phyloP scores from a whole-genome alignment of 2,797 vertebrate species.

The Coilia nasus region DNA sequence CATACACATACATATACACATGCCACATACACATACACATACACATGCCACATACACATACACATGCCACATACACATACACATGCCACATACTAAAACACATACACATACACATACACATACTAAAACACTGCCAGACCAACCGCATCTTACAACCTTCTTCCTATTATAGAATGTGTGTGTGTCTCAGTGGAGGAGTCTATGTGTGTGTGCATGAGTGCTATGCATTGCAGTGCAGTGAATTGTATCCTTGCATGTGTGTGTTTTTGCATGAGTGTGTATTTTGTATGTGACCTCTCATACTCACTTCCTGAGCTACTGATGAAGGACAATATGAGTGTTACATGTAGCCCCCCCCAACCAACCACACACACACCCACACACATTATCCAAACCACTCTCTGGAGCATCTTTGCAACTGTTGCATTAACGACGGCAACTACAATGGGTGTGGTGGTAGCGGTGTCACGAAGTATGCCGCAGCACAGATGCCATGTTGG shows the following conservation, averaged over 20 bases:
- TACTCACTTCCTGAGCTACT: neutral
- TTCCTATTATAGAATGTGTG: neutral
- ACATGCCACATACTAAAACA: neutral
- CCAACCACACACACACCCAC: neutral
- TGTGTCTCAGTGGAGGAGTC: neutral
- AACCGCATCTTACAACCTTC: neutral
- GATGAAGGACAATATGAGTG: neutral
- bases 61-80: neutral
- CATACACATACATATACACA: neutral
- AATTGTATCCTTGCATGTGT: neutral
- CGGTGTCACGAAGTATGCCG: no score
- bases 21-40: neutral
- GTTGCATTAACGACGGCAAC: no score
- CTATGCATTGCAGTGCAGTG: neutral
- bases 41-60: neutral
- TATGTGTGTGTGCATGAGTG: neutral
- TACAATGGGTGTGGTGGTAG: no score
- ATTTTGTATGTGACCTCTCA: neutral
- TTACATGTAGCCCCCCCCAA: neutral
- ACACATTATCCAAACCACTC: neutral
- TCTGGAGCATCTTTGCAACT: no score
- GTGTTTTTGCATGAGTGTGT: no score
- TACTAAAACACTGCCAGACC: neutral
- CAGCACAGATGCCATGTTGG: no score
- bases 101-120: no score